Evolutionary conservation across 1,140 invertebrate genomes (phyloP), one percentile per base, ranked within the genome.

Genomic region (Zeugodacus cucurbitae): DNA sequence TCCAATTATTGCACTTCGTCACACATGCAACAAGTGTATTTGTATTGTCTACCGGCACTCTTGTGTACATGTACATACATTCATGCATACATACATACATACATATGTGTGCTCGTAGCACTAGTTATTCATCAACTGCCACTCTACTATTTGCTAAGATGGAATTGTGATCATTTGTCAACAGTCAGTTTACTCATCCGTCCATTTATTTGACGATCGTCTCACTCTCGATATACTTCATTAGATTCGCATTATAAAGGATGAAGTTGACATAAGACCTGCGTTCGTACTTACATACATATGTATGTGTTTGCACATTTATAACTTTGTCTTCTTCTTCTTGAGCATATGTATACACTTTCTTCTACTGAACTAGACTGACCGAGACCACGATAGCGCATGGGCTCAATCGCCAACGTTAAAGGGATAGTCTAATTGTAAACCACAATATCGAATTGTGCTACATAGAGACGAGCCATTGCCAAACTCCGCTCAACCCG

Each of bases 191-290:
- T 29, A 32, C 44, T 54, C n/a, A 54, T 54, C 32, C 86, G 26
- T 54, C 22, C n/a, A 58, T 58, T 14, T 54, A 87, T n/a, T 58
- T 22, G 54, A 59, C 59, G 2, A 87, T 58, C 54, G 59, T 64
- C 59, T 44, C 44, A 57, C 4, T 26, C 26, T 58, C 44, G 20
- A 14, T 32, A 86, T 8, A 34, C 85, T 57, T 86, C 37, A 59
- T 87, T 87, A 87, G 54, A 87, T 64, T 87, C 86, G 86, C 86
- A 87, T 87, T 87, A 64, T 87, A 48, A 48, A 82, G 74, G 74
- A 44, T 82, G 74, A 82, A 11, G 41, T 82, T 82, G 74, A 82
- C 74, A 82, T 22, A 48, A 54, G 22, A 48, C 37, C 22, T 82
- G 41, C 74, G 20, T 86, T n/a, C n/a, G 41, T 85, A 58, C 0